These are phyloP conservation scores for Ormyrus nitidulus DNA, from an alignment of 2,888 invertebrate genomes.

Conservation along the genomic window DNA sequence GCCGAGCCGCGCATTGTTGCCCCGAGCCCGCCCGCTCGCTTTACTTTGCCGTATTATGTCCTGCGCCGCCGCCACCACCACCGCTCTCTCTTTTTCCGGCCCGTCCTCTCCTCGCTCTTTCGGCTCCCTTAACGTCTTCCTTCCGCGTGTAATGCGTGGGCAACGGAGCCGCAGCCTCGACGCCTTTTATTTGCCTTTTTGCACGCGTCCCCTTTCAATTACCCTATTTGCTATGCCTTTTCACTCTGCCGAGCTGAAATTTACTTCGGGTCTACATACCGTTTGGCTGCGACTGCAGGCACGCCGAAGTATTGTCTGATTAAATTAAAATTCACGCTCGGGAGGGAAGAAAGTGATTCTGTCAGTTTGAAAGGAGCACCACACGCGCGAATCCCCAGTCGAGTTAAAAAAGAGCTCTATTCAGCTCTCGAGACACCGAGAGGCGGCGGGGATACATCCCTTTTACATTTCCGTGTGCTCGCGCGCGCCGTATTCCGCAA, in stretches of 20 bases:
- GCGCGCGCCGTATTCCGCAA: slow-evolving; percentile 7
- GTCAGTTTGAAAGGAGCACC: not conserved
- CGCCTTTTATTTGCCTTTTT: slow-evolving; percentile 21
- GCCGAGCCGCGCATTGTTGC: slow-evolving; percentile 51
- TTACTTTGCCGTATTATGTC: slow-evolving; percentile 9
- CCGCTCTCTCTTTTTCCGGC: slow-evolving; percentile 30
- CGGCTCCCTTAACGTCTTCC: slow-evolving; percentile 11
- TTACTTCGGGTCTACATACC: too few relatives aligned
- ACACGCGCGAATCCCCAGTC: not conserved
- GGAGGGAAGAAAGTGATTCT: too few relatives aligned
- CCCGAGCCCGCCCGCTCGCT: not conserved
- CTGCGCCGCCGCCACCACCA: not conserved
- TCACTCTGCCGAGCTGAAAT: not conserved
- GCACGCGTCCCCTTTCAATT: slow-evolving; percentile 34
- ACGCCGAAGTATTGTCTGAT: too few relatives aligned
- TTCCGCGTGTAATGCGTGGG: slow-evolving; percentile 8
- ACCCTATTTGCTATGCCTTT: slow-evolving; percentile 25
- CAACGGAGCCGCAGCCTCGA: not conserved
- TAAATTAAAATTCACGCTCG: too few relatives aligned
- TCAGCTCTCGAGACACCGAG: slow-evolving; percentile 2
- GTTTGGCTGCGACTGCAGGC: too few relatives aligned
- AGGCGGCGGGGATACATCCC: not conserved
- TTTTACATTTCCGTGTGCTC: slow-evolving; percentile 23
- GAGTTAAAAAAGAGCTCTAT: slow-evolving; percentile 4
- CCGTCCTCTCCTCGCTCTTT: slow-evolving; percentile 23